Evolutionary conservation across 1,140 invertebrate species (phyloP).

Genomic region (Aphelenchoides fujianensis): DNA sequence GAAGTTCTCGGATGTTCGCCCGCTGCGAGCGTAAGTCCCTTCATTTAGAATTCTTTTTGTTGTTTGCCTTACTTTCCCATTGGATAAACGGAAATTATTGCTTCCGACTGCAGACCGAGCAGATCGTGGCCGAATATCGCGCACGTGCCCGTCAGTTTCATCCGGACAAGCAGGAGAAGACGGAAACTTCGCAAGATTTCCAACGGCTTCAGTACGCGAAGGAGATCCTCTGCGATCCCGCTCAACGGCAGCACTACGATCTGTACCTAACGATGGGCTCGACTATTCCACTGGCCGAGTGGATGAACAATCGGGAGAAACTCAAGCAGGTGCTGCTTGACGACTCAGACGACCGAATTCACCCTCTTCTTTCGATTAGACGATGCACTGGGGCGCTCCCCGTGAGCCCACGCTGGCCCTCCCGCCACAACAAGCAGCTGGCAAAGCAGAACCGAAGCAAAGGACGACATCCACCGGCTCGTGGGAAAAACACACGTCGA

Average conservation of each 20-base stretch:
- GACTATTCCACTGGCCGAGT: conserved; percentile 24
- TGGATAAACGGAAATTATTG: neutral
- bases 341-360: too few relatives aligned
- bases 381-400: conserved; percentile 28
- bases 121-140: conserved; percentile 34
- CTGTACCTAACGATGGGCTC: conserved; percentile 34
- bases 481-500: conserved; percentile 33
- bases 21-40: neutral
- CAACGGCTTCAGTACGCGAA: conserved; percentile 26
- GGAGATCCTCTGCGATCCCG: conserved; percentile 29
- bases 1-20: conserved; percentile 1
- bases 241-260: conserved; percentile 34
- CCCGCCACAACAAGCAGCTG: conserved; percentile 14
- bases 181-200: conserved; percentile 14
- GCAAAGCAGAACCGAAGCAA: neutral
- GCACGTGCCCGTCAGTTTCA: conserved; percentile 28
- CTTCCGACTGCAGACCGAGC: conserved; percentile 25
- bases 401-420: conserved; percentile 20
- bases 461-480: conserved; percentile 1
- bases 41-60: too few relatives aligned
- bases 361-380: conserved; percentile 29
- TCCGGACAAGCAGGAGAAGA: conserved; percentile 35
- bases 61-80: too few relatives aligned
- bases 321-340: conserved; percentile 29
- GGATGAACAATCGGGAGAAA: conserved; percentile 36